These are phyloP conservation scores for Polypedilum vanderplanki DNA, from an alignment of 1,140 invertebrate species.

Conservation along the genomic window DNA sequence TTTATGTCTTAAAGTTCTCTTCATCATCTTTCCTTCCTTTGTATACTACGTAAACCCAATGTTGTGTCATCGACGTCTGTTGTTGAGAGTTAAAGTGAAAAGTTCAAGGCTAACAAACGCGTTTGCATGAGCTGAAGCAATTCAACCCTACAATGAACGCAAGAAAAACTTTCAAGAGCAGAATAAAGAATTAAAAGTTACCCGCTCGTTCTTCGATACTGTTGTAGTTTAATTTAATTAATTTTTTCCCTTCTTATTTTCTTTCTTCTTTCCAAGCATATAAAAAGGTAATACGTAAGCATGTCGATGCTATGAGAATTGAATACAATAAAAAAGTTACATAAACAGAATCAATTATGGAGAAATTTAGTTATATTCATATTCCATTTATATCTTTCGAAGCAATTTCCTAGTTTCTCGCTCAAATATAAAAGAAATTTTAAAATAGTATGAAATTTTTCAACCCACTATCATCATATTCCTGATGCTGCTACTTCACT, in stretches of 20 bases:
- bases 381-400: background rate
- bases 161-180: no score
- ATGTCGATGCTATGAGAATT: no score
- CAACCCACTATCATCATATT: no score
- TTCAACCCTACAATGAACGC: no score
- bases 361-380: constrained; percentile 9
- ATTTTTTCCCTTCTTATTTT: background rate
- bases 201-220: background rate
- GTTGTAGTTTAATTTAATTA: constrained; percentile 4
- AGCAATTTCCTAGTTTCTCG: background rate
- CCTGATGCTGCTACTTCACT: no score
- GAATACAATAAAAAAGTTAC: no score
- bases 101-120: background rate
- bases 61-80: background rate
- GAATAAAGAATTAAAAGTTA: no score
- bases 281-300: no score
- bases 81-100: background rate
- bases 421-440: background rate
- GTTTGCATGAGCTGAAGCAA: no score
- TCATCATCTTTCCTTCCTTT: background rate
- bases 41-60: background rate
- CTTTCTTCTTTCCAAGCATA: no score
- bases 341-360: background rate
- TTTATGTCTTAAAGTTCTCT: constrained; percentile 7
- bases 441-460: background rate